Evolutionary conservation across 2,888 invertebrate genomes (phyloP), one percentile per base, ranked within the genome.

Genomic region (Macaria notata): DNA sequence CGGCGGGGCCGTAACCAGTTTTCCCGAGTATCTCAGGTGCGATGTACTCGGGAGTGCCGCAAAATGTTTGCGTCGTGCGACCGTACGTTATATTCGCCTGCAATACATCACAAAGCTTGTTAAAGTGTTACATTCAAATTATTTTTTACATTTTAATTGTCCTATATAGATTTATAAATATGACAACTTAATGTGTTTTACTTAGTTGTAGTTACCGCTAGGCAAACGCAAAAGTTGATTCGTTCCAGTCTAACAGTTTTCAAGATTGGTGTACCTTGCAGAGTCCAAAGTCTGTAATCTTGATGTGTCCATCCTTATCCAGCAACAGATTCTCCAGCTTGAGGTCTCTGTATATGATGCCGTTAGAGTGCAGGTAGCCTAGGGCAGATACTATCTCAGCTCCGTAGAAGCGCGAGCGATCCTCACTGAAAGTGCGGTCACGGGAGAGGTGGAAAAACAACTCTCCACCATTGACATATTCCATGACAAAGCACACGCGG

Each of bases 241-340:
- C 19, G 19, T 19, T 19, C 19, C 19, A 19, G 19, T 19, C 19
- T 19, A 19, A 19, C 19, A 19, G 19, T 2, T 1, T 19, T 19
- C 19, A 19, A 19, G 19, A 19, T 19, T 1, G 44, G 33, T 19
- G n/a, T 46, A 99, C 99, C 92, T 99, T 99, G 91, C 99, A 99
- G 54, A 99, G 93, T n/a, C 99, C 99, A 92, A 99, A 99, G 92
- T 99, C 99, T 33, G 99, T 98, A 76, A 99, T 99, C 94, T 99
- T 99, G 78, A 99, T 98, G 90, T 99, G 99, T 9, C 99, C 99
- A 86, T 99, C 99, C 90, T 98, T 98, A 92, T 99, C 99, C 66
- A 99, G 93, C 69, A 99, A 93, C 75, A 99, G 93, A 93, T 99
- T 99, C 92, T 99, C 99, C 63, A 99, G 93, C 95, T 99, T 99